A percentile compares a stretch with the other conserved stretches of the same genome.
phyloP scores from a whole-genome alignment of 2,113 vertebrate genomes.

The Alaudala cheleensis region DNA sequence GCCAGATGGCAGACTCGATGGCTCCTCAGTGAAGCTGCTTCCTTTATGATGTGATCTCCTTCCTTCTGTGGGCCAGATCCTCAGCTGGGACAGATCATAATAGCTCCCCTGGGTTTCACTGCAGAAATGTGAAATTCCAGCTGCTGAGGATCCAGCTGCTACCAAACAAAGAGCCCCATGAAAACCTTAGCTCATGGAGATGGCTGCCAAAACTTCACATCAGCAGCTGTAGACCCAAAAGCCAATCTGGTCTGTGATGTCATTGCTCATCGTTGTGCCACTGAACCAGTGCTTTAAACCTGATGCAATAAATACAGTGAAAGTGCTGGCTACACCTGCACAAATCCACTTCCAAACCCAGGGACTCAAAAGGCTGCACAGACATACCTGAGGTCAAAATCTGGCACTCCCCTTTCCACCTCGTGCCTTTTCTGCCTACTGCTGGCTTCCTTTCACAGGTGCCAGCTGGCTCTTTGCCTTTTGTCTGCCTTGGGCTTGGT shows the following conservation, averaged over 20 bases:
- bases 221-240: constrained; percentile 7
- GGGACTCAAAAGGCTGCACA: not conserved
- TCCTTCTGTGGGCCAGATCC: not conserved
- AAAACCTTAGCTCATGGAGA: not conserved
- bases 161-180: constrained; percentile 11
- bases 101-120: not conserved
- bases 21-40: not conserved
- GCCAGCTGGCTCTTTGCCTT: not conserved
- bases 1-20: not conserved
- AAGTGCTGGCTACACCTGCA: not conserved
- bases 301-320: not conserved
- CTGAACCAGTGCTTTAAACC: not conserved
- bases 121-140: constrained; percentile 1
- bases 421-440: not conserved
- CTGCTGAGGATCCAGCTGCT: not conserved
- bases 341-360: not conserved
- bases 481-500: not conserved
- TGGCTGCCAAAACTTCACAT: constrained; percentile 16
- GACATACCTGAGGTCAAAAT: not conserved
- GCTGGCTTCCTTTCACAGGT: not conserved
- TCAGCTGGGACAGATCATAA: not conserved
- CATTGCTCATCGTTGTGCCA: not conserved
- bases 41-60: not conserved
- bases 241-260: not conserved
- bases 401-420: not conserved